Conservation (phyloP, 1,140 invertebrate genomes). For the Leptinotarsa lineolata region DNA sequence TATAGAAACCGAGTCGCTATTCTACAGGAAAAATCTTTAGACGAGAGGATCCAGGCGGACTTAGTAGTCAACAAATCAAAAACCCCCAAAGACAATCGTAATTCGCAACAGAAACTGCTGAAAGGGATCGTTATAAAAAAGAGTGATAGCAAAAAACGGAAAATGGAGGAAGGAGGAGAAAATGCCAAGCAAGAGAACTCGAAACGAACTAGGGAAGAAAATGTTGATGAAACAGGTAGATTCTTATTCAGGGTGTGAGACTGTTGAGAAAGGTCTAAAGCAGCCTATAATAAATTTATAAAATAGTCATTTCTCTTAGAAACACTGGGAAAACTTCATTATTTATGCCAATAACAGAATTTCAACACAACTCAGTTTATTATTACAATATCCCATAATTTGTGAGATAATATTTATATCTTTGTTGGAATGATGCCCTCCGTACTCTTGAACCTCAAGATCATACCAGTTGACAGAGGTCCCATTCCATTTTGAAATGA, state of each 20-base stretch:
- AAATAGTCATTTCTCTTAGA: background rate
- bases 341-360: too few species aligned
- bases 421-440: too few species aligned
- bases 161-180: slow-evolving; percentile 62
- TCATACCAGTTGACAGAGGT: too few species aligned
- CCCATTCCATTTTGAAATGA: too few species aligned
- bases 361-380: too few species aligned
- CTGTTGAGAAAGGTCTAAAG: slow-evolving; percentile 20
- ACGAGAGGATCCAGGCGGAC: slow-evolving; percentile 66
- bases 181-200: slow-evolving; percentile 42
- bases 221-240: slow-evolving; percentile 22
- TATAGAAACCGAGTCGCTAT: slow-evolving; percentile 80
- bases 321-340: too few species aligned
- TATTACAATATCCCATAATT: too few species aligned
- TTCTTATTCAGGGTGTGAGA: background rate
- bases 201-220: slow-evolving; percentile 34
- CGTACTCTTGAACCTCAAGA: too few species aligned
- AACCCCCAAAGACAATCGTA: slow-evolving; percentile 36
- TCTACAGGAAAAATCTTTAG: slow-evolving; percentile 73
- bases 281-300: slow-evolving; percentile 39
- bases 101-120: slow-evolving; percentile 63
- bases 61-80: slow-evolving; percentile 53
- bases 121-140: slow-evolving; percentile 67
- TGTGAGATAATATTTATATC: too few species aligned
- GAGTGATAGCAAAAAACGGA: slow-evolving; percentile 61